phyloP scores from a whole-genome alignment of 2,113 vertebrate species.

The Erythrolamprus reginae region DNA sequence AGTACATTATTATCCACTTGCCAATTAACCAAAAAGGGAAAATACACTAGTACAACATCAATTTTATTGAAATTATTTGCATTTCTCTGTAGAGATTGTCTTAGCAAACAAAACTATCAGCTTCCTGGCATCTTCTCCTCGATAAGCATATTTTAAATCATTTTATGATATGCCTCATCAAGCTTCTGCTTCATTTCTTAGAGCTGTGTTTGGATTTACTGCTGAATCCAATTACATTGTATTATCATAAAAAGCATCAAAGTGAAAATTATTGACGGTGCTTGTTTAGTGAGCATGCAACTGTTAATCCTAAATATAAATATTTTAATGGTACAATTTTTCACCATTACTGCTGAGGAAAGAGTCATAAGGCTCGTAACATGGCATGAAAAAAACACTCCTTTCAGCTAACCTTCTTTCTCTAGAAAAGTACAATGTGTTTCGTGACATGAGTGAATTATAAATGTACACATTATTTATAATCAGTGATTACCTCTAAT shows the following conservation, averaged over 20 bases:
- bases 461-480: not conserved
- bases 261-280: conserved; percentile 68
- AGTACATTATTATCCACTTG: not conserved
- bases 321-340: conserved; percentile 57
- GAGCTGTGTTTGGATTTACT: conserved; percentile 67
- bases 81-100: conserved; percentile 1
- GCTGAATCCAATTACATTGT: conserved; percentile 66
- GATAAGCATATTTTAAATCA: conserved; percentile 54
- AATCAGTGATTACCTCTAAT: conserved; percentile 1
- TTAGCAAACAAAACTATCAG: conserved; percentile 42
- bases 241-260: conserved; percentile 71
- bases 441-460: conserved; percentile 2
- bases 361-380: conserved; percentile 42
- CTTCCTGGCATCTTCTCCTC: conserved; percentile 45
- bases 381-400: conserved; percentile 31
- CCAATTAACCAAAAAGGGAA: not conserved
- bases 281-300: conserved; percentile 60
- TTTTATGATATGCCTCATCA: conserved; percentile 56
- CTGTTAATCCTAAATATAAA: conserved; percentile 67
- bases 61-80: not conserved
- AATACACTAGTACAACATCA: not conserved
- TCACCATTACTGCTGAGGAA: conserved; percentile 52
- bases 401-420: conserved; percentile 6
- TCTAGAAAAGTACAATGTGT: not conserved
- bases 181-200: conserved; percentile 60